Evolutionary conservation across 1,140 invertebrate species (phyloP).

Genomic region (Formica selysi): DNA sequence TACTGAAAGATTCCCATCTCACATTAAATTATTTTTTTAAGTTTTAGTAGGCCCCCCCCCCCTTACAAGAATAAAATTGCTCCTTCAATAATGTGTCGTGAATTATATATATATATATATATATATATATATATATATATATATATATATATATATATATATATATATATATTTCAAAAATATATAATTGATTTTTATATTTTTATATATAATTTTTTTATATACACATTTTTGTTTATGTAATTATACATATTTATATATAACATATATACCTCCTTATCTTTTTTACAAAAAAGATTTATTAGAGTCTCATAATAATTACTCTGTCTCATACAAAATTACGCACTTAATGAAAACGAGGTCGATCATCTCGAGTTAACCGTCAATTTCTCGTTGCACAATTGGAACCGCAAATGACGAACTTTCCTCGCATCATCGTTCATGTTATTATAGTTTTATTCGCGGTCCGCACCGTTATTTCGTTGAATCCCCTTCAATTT

Average conservation of each 20-base stretch:
- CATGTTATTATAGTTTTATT: constrained; percentile 50
- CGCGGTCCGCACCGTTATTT: constrained; percentile 31
- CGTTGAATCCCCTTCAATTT: constrained; percentile 50
- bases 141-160: too few relatives aligned
- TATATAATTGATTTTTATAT: not conserved
- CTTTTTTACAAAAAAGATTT: constrained; percentile 24
- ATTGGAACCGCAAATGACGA: constrained; percentile 56
- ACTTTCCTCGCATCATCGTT: constrained; percentile 43
- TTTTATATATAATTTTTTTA: not conserved
- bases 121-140: too few relatives aligned
- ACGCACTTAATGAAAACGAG: constrained; percentile 46
- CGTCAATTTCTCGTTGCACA: constrained; percentile 66
- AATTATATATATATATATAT: too few relatives aligned
- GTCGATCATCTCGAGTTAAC: constrained; percentile 20
- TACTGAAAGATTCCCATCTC: not conserved
- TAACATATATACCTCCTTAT: too few relatives aligned
- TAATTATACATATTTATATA: too few relatives aligned
- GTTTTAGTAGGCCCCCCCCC: not conserved
- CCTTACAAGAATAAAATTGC: not conserved
- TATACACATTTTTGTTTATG: not conserved
- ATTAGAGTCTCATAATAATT: not conserved
- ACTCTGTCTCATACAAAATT: constrained; percentile 3
- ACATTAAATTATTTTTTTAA: constrained; percentile 1
- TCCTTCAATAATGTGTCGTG: not conserved
- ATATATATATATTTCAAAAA: not conserved